These are phyloP conservation scores for Drosophila maculinotata DNA, from an alignment of 2,888 invertebrate species.

Conservation along the genomic window DNA sequence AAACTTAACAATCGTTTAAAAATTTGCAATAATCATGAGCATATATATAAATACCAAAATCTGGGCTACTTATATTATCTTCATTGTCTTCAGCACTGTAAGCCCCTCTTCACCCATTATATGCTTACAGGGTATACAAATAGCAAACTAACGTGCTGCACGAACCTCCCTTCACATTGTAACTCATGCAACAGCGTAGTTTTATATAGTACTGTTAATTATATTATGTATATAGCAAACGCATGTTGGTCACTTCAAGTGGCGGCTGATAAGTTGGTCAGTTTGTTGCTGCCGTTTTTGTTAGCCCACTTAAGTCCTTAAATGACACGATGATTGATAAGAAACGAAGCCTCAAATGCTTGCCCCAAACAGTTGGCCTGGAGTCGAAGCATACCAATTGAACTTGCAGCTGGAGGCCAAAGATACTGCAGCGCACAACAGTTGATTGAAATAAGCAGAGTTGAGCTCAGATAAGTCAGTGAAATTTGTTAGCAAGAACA, in stretches of 20 bases:
- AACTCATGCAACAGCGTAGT: slow-evolving; percentile 31
- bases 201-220: slow-evolving; percentile 3
- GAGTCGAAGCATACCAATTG: slow-evolving; percentile 31
- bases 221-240: slow-evolving; percentile 9
- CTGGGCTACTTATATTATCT: too few relatives aligned
- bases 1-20: too few relatives aligned
- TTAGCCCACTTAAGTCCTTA: slow-evolving; percentile 32
- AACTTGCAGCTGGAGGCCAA: slow-evolving; percentile 51
- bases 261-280: slow-evolving; percentile 36
- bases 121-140: background rate
- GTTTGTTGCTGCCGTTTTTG: slow-evolving; percentile 18
- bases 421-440: slow-evolving; percentile 3
- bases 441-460: slow-evolving; percentile 7
- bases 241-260: slow-evolving; percentile 41
- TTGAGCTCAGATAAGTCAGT: slow-evolving; percentile 34
- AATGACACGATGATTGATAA: slow-evolving; percentile 38
- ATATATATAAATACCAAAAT: too few relatives aligned
- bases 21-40: too few relatives aligned
- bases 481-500: slow-evolving; percentile 20
- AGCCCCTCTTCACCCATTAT: background rate
- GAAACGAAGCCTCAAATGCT: slow-evolving; percentile 16
- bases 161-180: slow-evolving; percentile 11
- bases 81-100: slow-evolving; percentile 6
- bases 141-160: slow-evolving; percentile 21
- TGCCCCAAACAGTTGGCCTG: slow-evolving; percentile 32